Conservation (phyloP, 2,888 invertebrate species). For the Gandaritis pyraliata region DNA sequence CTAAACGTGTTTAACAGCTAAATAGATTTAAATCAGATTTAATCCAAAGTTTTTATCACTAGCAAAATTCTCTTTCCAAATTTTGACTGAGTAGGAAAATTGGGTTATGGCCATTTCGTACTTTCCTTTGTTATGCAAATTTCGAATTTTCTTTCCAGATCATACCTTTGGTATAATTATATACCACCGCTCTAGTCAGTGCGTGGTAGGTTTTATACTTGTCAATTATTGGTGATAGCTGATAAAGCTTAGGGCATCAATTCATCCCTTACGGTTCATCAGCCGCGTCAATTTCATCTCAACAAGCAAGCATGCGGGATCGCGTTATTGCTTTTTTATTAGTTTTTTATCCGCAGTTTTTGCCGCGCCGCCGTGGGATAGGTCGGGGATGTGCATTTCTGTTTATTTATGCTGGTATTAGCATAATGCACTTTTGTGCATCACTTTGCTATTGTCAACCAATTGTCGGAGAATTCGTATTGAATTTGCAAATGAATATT, state of each 20-base stretch:
- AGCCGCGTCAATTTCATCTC: slow-evolving; percentile 78
- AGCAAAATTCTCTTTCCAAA: too few species aligned
- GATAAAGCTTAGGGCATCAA: slow-evolving; percentile 33
- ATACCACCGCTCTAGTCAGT: too few species aligned
- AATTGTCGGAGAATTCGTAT: slow-evolving; percentile 64
- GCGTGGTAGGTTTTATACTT: too few species aligned
- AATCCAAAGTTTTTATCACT: too few species aligned
- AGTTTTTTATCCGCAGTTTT: slow-evolving; percentile 79
- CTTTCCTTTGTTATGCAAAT: too few species aligned
- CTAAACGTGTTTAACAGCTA: too few species aligned
- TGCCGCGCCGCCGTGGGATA: slow-evolving; percentile 78
- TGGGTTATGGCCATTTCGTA: too few species aligned
- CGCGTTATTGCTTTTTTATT: slow-evolving; percentile 84
- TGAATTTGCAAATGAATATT: slow-evolving; percentile 43
- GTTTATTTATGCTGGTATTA: slow-evolving; percentile 81
- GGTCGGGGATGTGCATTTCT: slow-evolving; percentile 61
- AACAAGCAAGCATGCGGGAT: slow-evolving; percentile 83
- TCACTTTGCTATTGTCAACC: slow-evolving; percentile 60
- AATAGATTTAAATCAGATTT: too few species aligned
- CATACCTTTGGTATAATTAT: too few species aligned
- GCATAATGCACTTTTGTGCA: slow-evolving; percentile 74
- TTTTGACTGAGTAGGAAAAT: too few species aligned
- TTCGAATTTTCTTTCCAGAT: too few species aligned
- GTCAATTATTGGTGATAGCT: slow-evolving; percentile 26
- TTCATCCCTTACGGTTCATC: slow-evolving; percentile 72